Conservation (phyloP, 2,888 invertebrate genomes). For the Salticus scenicus region DNA sequence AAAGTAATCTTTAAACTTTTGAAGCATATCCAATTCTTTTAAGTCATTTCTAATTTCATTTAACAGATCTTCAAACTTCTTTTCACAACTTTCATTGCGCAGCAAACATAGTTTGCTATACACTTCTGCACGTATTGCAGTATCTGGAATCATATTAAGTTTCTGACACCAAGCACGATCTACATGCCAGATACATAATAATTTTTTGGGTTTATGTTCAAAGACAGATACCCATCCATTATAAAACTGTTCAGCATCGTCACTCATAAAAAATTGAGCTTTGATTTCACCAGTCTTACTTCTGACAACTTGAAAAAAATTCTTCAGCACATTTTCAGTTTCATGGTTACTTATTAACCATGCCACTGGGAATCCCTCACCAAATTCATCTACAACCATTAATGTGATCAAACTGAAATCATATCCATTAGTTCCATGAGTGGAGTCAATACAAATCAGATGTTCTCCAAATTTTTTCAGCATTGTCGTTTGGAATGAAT, state of each 20-base stretch:
- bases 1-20: background rate
- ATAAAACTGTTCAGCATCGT: conserved; percentile 66
- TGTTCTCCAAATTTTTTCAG: too few relatives aligned
- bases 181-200: too few relatives aligned
- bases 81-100: background rate
- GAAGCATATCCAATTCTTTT: too few relatives aligned
- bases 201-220: conserved; percentile 9
- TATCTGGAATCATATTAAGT: too few relatives aligned
- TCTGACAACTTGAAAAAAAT: background rate
- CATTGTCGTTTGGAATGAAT: too few relatives aligned
- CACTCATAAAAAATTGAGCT: conserved; percentile 65
- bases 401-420: conserved; percentile 56
- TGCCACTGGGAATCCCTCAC: too few relatives aligned
- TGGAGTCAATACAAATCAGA: conserved; percentile 20
- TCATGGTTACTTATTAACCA: too few relatives aligned
- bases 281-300: background rate
- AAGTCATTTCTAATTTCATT: background rate
- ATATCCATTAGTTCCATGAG: conserved; percentile 42
- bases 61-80: background rate
- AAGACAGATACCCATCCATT: conserved; percentile 69
- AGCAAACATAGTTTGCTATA: too few relatives aligned
- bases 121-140: too few relatives aligned
- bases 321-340: too few relatives aligned
- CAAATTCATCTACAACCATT: too few relatives aligned
- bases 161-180: too few relatives aligned